Evolutionary conservation across 2,888 invertebrate species (phyloP).

Genomic region (Acleris emargana): DNA sequence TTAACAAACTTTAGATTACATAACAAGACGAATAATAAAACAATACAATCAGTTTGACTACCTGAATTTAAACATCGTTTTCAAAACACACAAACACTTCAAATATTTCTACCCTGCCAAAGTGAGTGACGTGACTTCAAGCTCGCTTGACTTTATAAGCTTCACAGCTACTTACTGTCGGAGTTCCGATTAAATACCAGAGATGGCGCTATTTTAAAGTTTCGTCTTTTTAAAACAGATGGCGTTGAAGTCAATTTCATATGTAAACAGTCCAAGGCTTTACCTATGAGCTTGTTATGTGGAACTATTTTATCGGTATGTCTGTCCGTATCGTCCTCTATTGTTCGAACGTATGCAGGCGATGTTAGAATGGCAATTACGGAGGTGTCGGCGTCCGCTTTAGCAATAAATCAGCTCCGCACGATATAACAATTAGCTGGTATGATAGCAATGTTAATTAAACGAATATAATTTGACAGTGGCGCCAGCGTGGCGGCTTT

Average conservation of each 20-base stretch:
- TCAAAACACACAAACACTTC: no score
- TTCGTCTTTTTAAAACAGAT: constrained; percentile 50
- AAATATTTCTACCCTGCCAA: no score
- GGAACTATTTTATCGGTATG: constrained; percentile 36
- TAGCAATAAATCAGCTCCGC: constrained; percentile 80
- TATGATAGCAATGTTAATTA: constrained; percentile 84
- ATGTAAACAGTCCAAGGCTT: not conserved
- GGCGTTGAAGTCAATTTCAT: constrained; percentile 46
- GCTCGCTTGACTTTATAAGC: constrained; percentile 6
- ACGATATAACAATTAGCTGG: constrained; percentile 84
- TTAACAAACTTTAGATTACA: no score
- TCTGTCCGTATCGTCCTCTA: constrained; percentile 41
- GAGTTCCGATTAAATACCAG: constrained; percentile 50
- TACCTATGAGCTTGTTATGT: constrained; percentile 12
- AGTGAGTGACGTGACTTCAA: not conserved
- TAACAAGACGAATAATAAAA: no score
- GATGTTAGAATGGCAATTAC: constrained; percentile 76
- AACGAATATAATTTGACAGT: constrained; percentile 70
- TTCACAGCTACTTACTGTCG: constrained; percentile 17
- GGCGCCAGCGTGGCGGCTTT: constrained; percentile 56
- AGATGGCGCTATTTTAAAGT: constrained; percentile 60
- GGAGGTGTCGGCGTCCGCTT: constrained; percentile 79
- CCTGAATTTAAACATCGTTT: no score
- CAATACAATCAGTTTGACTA: no score
- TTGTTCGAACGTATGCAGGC: constrained; percentile 65